phyloP scores from a whole-genome alignment of 2,797 vertebrate species.

The Austrolebias charrua region DNA sequence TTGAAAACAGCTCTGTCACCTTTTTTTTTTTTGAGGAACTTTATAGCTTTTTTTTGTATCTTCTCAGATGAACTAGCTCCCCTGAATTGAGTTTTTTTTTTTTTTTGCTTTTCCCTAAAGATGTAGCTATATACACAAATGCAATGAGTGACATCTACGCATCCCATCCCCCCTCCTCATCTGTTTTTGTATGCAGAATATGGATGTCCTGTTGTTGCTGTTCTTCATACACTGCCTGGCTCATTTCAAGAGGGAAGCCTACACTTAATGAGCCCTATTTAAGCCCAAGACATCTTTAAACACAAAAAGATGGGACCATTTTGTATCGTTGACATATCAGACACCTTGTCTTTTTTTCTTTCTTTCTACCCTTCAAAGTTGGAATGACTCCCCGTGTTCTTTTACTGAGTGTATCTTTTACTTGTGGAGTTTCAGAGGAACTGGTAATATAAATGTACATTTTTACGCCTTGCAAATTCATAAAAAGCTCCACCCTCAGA shows the following conservation, averaged over 20 bases:
- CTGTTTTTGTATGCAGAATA: slow-evolving; percentile 84
- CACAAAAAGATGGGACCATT: slow-evolving; percentile 94
- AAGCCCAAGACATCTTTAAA: slow-evolving; percentile 87
- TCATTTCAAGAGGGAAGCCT: slow-evolving; percentile 85
- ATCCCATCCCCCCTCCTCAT: slow-evolving; percentile 72
- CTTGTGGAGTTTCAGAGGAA: slow-evolving; percentile 88
- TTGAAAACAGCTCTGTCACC: slow-evolving; percentile 80
- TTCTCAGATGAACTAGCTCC: slow-evolving; percentile 82
- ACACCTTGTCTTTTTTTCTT: slow-evolving; percentile 68
- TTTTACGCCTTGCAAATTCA: slow-evolving; percentile 84
- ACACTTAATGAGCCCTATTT: slow-evolving; percentile 77
- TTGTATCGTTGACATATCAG: slow-evolving; percentile 90
- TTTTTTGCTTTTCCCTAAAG: slow-evolving; percentile 70
- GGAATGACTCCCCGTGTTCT: slow-evolving; percentile 86
- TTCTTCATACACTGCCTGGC: slow-evolving; percentile 90
- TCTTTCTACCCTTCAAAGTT: slow-evolving; percentile 76
- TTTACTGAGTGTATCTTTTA: slow-evolving; percentile 75
- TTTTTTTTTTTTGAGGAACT: slow-evolving; percentile 84
- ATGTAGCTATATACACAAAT: slow-evolving; percentile 84
- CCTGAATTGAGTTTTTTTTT: slow-evolving; percentile 70
- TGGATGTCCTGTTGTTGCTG: slow-evolving; percentile 87
- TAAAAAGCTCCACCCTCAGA: slow-evolving; percentile 79
- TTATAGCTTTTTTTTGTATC: slow-evolving; percentile 79
- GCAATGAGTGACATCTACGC: slow-evolving; percentile 83
- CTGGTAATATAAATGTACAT: slow-evolving; percentile 85